These are phyloP conservation scores for Macaca nemestrina DNA, from an alignment of 2,113 vertebrate species.

Conservation along the genomic window DNA sequence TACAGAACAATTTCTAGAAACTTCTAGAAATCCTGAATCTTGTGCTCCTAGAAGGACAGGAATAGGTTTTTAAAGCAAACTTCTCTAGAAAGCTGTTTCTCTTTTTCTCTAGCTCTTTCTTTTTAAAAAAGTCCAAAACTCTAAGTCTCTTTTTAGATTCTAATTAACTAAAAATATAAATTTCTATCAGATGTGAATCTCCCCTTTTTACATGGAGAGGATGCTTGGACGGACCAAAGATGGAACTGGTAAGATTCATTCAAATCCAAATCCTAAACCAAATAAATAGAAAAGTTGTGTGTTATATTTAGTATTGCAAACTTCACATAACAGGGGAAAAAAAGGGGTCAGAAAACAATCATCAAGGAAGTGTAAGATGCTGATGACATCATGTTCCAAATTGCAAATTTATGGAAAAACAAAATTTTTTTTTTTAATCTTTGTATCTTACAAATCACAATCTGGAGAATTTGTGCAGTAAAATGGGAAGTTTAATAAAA, in stretches of 20 bases:
- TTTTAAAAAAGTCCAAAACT: not conserved
- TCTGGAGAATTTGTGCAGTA: not conserved
- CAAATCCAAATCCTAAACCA: not conserved
- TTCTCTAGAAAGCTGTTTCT: conserved; percentile 2
- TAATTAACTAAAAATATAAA: not conserved
- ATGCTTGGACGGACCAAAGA: not conserved
- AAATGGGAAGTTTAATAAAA: not conserved
- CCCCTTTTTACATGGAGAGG: not conserved
- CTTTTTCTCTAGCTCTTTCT: not conserved
- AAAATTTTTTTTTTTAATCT: not conserved
- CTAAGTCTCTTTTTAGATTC: not conserved
- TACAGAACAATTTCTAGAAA: not conserved
- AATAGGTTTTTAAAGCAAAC: not conserved
- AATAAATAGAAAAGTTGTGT: not conserved
- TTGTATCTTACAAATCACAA: not conserved
- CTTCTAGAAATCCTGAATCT: not conserved
- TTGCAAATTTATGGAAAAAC: not conserved
- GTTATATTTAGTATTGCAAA: not conserved
- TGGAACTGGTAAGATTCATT: not conserved
- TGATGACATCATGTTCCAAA: not conserved
- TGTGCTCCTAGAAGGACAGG: not conserved
- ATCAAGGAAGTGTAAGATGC: not conserved
- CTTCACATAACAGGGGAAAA: not conserved
- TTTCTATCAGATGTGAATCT: not conserved
- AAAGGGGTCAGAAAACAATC: not conserved